These are phyloP conservation scores for Sternotherus odoratus DNA, from an alignment of 2,797 vertebrate species.

Conservation along the genomic window DNA sequence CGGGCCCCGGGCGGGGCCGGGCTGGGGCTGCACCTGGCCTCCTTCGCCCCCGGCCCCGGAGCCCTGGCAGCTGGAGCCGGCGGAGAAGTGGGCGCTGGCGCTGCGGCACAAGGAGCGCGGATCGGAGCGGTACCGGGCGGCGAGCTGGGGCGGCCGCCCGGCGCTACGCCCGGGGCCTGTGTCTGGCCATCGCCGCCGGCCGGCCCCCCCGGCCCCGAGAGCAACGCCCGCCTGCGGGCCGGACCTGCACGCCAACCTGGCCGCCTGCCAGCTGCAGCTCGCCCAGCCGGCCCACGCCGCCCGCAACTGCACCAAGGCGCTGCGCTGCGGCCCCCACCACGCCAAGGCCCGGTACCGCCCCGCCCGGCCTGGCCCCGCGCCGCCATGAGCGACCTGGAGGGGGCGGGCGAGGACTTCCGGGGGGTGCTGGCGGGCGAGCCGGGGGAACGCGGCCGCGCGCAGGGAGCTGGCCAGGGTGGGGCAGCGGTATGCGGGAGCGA, in stretches of 20 bases:
- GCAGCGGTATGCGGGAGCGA: constrained; percentile 81
- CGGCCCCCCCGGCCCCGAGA: constrained; percentile 63
- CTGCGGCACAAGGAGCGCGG: constrained; percentile 84
- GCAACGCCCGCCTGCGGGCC: constrained; percentile 79
- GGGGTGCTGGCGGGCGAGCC: constrained; percentile 87
- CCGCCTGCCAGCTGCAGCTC: constrained; percentile 89
- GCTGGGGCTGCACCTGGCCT: constrained; percentile 80
- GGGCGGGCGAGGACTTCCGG: constrained; percentile 84
- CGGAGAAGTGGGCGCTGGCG: constrained; percentile 86
- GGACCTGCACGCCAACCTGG: constrained; percentile 90
- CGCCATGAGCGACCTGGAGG: constrained; percentile 86
- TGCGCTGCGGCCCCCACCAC: constrained; percentile 85
- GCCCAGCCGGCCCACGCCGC: constrained; percentile 84
- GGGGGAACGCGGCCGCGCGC: constrained; percentile 84
- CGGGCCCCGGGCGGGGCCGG: constrained; percentile 10
- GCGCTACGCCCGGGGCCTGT: constrained; percentile 88
- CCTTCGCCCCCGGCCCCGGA: constrained; percentile 85
- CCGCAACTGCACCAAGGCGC: constrained; percentile 84
- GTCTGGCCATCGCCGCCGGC: constrained; percentile 84
- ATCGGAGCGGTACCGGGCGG: constrained; percentile 85
- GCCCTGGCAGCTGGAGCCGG: constrained; percentile 86
- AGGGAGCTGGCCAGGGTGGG: constrained; percentile 87
- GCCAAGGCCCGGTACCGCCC: constrained; percentile 90
- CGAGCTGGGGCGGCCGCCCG: constrained; percentile 86
- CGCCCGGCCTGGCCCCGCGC: constrained; percentile 89